Conservation (phyloP, 2,888 invertebrate genomes). For the Uropetala carovei region DNA sequence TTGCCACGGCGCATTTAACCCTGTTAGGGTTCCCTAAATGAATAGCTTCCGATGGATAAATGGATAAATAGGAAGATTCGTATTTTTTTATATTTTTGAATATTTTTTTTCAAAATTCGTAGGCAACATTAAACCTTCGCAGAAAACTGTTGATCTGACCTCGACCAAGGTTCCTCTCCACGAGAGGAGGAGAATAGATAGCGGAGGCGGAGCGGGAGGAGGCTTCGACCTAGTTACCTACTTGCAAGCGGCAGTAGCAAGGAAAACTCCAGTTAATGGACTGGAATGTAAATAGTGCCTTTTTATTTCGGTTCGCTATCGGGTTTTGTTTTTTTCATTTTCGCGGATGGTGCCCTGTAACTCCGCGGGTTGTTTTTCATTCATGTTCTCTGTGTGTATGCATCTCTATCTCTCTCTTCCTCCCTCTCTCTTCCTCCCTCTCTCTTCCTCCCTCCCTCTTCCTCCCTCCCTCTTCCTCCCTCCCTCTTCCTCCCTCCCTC, state of each 20-base stretch:
- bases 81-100: background rate
- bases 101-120: background rate
- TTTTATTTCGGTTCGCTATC: conserved; percentile 8
- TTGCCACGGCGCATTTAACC: background rate
- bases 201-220: background rate
- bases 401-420: background rate
- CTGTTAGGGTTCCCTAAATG: background rate
- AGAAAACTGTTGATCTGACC: conserved; percentile 58
- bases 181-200: background rate
- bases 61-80: background rate
- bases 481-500: background rate
- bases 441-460: background rate
- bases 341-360: background rate
- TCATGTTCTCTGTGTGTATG: background rate
- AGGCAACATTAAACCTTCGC: background rate
- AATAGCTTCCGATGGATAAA: background rate
- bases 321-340: conserved; percentile 39
- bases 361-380: background rate
- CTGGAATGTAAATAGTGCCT: conserved; percentile 34
- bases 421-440: background rate
- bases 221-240: conserved; percentile 38
- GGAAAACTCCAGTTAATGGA: conserved; percentile 46
- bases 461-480: background rate
- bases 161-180: background rate
- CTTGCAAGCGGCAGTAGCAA: conserved; percentile 7